phyloP scores from a whole-genome alignment of 2,113 vertebrate species.

The Saccopteryx bilineata region DNA sequence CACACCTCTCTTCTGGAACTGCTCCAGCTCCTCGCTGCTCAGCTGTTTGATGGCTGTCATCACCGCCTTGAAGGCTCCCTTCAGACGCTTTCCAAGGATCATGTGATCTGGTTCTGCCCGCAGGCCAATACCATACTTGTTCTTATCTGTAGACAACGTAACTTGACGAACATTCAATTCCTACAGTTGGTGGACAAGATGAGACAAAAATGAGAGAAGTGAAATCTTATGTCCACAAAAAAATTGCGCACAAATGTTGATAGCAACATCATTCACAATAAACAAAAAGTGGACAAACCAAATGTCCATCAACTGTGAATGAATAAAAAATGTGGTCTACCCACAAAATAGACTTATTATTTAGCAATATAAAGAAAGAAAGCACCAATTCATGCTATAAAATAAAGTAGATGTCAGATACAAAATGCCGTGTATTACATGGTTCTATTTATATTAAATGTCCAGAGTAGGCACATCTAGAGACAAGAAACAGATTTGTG shows the following conservation, averaged over 20 bases:
- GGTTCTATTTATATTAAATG: background rate
- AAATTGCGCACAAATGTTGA: background rate
- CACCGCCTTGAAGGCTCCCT: conserved; percentile 95
- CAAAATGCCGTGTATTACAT: background rate
- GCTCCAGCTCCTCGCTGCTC: conserved; percentile 93
- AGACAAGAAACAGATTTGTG: background rate
- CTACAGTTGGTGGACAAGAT: conserved; percentile 81
- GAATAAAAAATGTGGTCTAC: background rate
- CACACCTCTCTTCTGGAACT: conserved; percentile 94
- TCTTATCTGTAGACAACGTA: conserved; percentile 96
- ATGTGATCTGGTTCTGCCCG: conserved; percentile 98
- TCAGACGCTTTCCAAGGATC: conserved; percentile 97
- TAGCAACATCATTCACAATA: background rate
- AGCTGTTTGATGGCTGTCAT: conserved; percentile 94
- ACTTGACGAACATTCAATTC: conserved; percentile 96
- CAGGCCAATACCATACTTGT: conserved; percentile 93
- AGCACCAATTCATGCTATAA: background rate
- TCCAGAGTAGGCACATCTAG: background rate
- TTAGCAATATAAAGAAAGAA: background rate
- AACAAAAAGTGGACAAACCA: background rate
- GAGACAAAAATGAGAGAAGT: background rate
- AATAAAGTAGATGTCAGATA: background rate
- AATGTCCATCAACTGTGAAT: background rate
- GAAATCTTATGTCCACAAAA: background rate
- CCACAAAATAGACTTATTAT: background rate